Evolutionary conservation across 2,113 vertebrate genomes (phyloP).

Genomic region (Periophthalmus modestus): DNA sequence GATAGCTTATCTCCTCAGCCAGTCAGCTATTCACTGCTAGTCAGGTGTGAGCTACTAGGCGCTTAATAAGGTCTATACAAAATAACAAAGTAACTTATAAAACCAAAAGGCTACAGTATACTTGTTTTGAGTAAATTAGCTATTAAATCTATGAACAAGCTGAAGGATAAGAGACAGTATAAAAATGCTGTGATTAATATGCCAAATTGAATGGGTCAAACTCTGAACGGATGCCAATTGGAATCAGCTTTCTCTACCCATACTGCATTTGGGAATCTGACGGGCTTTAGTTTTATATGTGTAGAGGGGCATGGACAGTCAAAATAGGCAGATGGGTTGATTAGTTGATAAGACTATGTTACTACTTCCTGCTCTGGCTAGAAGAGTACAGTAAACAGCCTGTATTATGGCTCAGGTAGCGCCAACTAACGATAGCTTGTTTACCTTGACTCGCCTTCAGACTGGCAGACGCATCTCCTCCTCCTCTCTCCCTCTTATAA

Average conservation of each 20-base stretch:
- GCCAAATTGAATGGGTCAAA: too few species aligned
- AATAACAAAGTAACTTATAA: background rate
- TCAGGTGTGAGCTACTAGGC: constrained; percentile 23
- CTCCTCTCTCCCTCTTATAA: constrained; percentile 17
- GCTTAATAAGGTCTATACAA: background rate
- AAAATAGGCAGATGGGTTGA: constrained; percentile 31
- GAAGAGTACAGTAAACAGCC: constrained; percentile 44
- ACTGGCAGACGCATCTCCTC: constrained; percentile 29
- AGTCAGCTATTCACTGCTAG: constrained; percentile 18
- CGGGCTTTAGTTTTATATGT: background rate
- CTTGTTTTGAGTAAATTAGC: background rate
- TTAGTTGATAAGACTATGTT: constrained; percentile 26
- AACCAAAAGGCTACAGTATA: background rate
- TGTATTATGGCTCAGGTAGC: constrained; percentile 41
- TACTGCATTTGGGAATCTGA: background rate
- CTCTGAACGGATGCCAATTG: background rate
- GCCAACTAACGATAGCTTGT: constrained; percentile 27
- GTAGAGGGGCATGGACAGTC: background rate
- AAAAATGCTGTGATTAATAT: background rate
- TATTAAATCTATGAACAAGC: background rate
- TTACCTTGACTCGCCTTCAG: constrained; percentile 38
- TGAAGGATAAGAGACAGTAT: background rate
- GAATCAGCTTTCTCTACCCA: background rate
- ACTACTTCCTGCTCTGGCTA: constrained; percentile 26
- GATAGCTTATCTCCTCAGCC: constrained; percentile 16